Evolutionary conservation across 2,888 invertebrate species (phyloP).

Genomic region (Cremastobaeus sp.): DNA sequence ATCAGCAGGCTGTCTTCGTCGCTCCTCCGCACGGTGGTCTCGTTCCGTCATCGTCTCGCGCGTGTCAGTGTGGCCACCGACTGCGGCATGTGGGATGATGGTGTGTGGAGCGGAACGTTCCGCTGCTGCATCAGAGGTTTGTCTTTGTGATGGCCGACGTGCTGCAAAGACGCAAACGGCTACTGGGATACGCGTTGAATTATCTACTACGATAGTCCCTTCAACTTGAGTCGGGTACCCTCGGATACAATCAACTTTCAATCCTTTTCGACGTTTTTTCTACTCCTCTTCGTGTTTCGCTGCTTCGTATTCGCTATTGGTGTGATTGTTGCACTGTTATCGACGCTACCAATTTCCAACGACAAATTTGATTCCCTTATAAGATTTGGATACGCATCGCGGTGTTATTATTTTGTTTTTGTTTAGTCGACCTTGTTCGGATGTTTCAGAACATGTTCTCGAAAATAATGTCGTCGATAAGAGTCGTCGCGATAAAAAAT

Average conservation of each 20-base stretch:
- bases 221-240: constrained; percentile 68
- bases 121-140: constrained; percentile 73
- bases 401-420: not conserved
- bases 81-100: constrained; percentile 70
- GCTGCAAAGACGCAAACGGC: constrained; percentile 71
- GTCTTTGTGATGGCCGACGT: constrained; percentile 77
- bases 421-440: not conserved
- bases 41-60: constrained; percentile 54
- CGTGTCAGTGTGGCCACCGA: constrained; percentile 62
- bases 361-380: constrained; percentile 46
- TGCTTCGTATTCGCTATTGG: constrained; percentile 56
- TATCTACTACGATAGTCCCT: constrained; percentile 75
- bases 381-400: constrained; percentile 8
- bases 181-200: constrained; percentile 78
- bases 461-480: no score
- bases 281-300: constrained; percentile 60
- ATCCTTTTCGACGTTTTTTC: constrained; percentile 53
- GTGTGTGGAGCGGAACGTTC: constrained; percentile 73
- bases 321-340: constrained; percentile 48
- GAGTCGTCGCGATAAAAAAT: no score
- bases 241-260: constrained; percentile 65
- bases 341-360: constrained; percentile 45
- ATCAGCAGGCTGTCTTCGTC: constrained; percentile 16
- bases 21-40: constrained; percentile 43
- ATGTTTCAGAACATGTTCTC: no score